Percentiles rank a stretch among this genome's conserved stretches.
Conservation (phyloP, 2,113 vertebrate species). For the Sminthopsis crassicaudata region DNA sequence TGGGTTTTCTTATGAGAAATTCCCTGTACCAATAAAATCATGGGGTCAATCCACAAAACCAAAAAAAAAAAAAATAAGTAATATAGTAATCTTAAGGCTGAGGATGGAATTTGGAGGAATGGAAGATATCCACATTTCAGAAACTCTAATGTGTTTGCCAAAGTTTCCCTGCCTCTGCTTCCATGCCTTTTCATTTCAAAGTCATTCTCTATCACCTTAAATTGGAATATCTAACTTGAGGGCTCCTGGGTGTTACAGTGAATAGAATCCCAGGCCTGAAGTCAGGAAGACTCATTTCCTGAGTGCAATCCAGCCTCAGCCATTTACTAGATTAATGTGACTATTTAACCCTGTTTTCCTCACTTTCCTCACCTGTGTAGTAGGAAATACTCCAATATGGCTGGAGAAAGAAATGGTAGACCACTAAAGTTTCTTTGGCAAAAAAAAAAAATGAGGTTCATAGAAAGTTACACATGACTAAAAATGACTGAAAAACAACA, state of each 20-base stretch:
- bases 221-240: background rate
- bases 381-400: background rate
- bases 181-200: conserved; percentile 9
- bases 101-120: background rate
- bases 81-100: background rate
- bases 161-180: background rate
- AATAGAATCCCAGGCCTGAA: background rate
- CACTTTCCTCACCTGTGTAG: background rate
- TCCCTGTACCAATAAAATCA: too few species aligned
- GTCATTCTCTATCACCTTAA: background rate
- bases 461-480: background rate
- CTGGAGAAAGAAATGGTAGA: background rate
- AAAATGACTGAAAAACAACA: background rate
- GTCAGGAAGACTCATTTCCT: background rate
- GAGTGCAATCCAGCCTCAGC: background rate
- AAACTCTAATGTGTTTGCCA: conserved; percentile 56
- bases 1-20: too few species aligned
- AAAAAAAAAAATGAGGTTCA: background rate
- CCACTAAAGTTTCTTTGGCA: background rate
- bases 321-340: too few species aligned
- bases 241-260: background rate
- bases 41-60: too few species aligned
- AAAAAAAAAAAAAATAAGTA: too few species aligned
- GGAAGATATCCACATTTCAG: conserved; percentile 33
- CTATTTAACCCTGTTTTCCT: background rate